phyloP scores from a whole-genome alignment of 2,113 vertebrate species.

The Bubo scandiacus region DNA sequence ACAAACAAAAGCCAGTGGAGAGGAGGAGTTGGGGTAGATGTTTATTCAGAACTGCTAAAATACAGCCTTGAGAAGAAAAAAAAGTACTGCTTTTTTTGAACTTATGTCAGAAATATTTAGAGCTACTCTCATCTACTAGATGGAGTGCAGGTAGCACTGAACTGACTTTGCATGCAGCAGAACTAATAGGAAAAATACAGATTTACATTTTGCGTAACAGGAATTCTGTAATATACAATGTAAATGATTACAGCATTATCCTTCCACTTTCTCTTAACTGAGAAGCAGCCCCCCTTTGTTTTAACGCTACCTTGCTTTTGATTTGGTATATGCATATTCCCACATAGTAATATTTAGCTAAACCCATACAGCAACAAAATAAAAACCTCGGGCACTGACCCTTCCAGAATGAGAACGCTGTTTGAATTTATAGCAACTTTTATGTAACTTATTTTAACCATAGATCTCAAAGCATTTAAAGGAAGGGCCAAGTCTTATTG shows the following conservation, averaged over 20 bases:
- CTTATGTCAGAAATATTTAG: not conserved
- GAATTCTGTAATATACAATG: not conserved
- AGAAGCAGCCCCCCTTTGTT: not conserved
- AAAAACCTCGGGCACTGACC: no score
- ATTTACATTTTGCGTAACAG: not conserved
- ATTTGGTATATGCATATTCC: not conserved
- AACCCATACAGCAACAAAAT: not conserved
- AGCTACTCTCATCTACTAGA: not conserved
- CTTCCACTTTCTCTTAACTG: not conserved
- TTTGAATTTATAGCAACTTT: not conserved
- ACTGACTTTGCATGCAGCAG: not conserved
- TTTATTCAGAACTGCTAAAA: conserved; percentile 6
- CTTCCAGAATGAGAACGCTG: not conserved
- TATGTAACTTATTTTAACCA: not conserved
- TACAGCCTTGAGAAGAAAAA: not conserved
- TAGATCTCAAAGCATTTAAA: not conserved
- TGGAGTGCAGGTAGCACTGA: not conserved
- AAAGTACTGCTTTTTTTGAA: not conserved
- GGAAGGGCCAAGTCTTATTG: not conserved
- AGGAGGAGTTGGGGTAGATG: conserved; percentile 12
- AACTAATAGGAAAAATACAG: not conserved
- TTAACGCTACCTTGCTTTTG: not conserved
- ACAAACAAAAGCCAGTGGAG: conserved; percentile 31
- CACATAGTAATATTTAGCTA: not conserved
- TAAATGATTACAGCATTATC: not conserved